phyloP scores from a whole-genome alignment of 64 coral and sea anemone genomes.

The Porites lutea region DNA sequence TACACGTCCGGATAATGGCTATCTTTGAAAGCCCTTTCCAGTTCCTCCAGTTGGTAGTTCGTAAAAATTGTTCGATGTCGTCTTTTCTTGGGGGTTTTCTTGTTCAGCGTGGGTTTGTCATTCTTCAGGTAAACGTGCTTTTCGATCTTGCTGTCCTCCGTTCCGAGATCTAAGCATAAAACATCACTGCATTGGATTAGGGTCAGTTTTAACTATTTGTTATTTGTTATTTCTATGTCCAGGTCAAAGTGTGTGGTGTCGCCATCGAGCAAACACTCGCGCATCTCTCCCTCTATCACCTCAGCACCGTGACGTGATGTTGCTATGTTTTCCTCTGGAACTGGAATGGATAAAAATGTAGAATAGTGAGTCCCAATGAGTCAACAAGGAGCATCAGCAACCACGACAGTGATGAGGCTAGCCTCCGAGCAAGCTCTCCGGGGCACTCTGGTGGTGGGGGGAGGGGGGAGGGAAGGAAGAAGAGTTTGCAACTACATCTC shows the following conservation, averaged over 20 bases:
- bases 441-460: no score
- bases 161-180: constrained; percentile 48
- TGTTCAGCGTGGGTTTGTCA: constrained; percentile 64
- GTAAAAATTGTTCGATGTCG: constrained; percentile 97
- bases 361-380: no score
- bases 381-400: no score
- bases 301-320: constrained; percentile 85
- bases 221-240: no score
- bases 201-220: constrained; percentile 3
- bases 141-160: constrained; percentile 53
- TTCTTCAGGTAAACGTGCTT: constrained; percentile 45
- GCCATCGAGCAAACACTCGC: constrained; percentile 76
- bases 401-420: no score
- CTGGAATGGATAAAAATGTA: background rate
- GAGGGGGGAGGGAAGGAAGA: no score
- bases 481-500: no score
- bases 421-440: no score
- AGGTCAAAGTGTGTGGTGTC: constrained; percentile 86
- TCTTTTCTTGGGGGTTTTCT: constrained; percentile 91
- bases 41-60: constrained; percentile 95
- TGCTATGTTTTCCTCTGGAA: constrained; percentile 93
- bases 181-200: constrained; percentile 13
- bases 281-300: constrained; percentile 94
- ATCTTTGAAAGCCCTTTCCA: constrained; percentile 98
- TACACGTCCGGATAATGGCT: constrained; percentile 99